phyloP scores from a whole-genome alignment of 2,113 vertebrate genomes.

The Carassius gibelio region DNA sequence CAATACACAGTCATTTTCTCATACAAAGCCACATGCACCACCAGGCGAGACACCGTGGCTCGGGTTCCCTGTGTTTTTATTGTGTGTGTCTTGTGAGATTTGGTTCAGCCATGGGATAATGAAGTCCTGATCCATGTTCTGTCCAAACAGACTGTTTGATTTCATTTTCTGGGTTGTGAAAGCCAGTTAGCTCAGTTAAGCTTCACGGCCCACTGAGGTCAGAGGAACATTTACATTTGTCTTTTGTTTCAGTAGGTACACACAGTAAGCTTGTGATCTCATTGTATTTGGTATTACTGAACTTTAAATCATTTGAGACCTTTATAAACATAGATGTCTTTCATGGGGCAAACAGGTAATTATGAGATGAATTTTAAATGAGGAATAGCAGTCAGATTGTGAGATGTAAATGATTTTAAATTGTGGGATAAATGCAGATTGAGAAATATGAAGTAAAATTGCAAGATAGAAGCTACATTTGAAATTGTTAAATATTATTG shows the following conservation, averaged over 20 bases:
- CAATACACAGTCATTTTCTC: neutral
- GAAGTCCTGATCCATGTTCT: conserved; percentile 21
- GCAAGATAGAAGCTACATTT: neutral
- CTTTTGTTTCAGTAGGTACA: conserved; percentile 30
- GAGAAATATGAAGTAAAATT: neutral
- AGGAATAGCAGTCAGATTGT: neutral
- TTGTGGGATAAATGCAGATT: neutral
- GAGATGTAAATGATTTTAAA: neutral
- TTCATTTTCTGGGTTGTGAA: conserved; percentile 59
- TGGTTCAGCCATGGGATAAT: neutral
- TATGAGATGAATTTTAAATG: neutral
- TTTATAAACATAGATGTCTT: neutral
- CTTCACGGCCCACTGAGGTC: conserved; percentile 51
- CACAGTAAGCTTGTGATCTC: neutral
- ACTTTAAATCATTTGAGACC: neutral
- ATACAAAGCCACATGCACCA: neutral
- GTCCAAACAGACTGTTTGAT: conserved; percentile 50
- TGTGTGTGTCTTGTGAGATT: neutral
- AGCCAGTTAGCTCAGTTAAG: conserved; percentile 57
- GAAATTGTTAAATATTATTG: neutral
- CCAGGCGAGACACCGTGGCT: neutral
- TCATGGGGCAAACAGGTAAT: neutral
- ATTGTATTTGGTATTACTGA: neutral
- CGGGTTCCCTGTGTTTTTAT: neutral
- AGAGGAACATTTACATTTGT: conserved; percentile 30